phyloP scores from a whole-genome alignment of 1,140 invertebrate species.

The Eumaeus atala region DNA sequence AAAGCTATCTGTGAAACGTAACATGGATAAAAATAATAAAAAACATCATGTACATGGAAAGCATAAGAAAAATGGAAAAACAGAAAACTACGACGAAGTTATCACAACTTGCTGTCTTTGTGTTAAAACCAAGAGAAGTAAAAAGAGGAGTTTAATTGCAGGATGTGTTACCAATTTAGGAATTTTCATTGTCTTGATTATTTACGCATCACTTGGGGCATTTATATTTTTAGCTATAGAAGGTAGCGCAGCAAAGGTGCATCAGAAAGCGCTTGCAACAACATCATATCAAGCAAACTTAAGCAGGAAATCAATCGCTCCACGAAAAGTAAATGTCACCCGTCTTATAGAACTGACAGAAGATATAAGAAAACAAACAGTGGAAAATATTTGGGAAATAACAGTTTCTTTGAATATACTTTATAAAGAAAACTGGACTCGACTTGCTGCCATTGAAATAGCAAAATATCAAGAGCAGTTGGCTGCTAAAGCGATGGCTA shows the following conservation, averaged over 20 bases:
- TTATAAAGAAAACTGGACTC: conserved; percentile 96
- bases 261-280: conserved; percentile 79
- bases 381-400: conserved; percentile 95
- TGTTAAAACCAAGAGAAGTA: conserved; percentile 78
- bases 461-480: conserved; percentile 91
- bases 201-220: conserved; percentile 90
- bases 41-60: conserved; percentile 59
- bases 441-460: conserved; percentile 89
- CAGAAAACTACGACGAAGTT: conserved; percentile 55
- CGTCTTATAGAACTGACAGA: conserved; percentile 57
- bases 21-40: conserved; percentile 67
- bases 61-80: conserved; percentile 62
- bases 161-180: conserved; percentile 90
- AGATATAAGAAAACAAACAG: conserved; percentile 79
- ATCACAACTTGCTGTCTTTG: conserved; percentile 77
- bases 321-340: conserved; percentile 50
- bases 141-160: conserved; percentile 79
- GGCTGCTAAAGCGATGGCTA: conserved; percentile 84
- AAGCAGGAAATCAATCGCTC: conserved; percentile 52
- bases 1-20: conserved; percentile 31
- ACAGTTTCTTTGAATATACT: conserved; percentile 94
- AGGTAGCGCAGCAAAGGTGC: conserved; percentile 79
- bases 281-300: conserved; percentile 72
- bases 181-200: conserved; percentile 89
- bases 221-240: conserved; percentile 95